Conservation (phyloP, 2,113 vertebrate genomes). For the Centrocercus urophasianus region DNA sequence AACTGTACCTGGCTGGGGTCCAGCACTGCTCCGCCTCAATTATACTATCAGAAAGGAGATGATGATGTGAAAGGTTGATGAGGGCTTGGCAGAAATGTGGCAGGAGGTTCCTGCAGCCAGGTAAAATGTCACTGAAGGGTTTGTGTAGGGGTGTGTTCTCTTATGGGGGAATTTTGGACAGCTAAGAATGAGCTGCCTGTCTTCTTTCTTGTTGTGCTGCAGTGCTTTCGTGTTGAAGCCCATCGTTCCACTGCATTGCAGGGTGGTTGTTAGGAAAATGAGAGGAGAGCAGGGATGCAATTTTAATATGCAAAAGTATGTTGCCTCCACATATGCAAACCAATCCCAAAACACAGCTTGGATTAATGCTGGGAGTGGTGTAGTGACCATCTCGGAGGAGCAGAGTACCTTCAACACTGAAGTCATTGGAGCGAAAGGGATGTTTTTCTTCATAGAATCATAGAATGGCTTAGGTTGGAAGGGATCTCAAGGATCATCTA, state of each 20-base stretch:
- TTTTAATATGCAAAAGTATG: neutral
- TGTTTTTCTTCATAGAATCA: neutral
- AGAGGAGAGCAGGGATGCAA: neutral
- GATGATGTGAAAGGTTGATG: slow-evolving; percentile 18
- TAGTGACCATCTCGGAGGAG: neutral
- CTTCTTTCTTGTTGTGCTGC: neutral
- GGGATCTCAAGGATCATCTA: too few species aligned
- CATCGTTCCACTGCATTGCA: neutral
- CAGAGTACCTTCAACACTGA: neutral
- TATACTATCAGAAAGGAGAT: slow-evolving; percentile 7
- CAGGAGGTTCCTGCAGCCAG: slow-evolving; percentile 19
- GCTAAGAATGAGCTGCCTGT: neutral
- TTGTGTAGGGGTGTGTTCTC: neutral
- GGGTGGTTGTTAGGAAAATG: slow-evolving; percentile 12
- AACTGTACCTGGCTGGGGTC: slow-evolving; percentile 52
- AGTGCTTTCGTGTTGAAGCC: neutral
- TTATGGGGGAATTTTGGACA: neutral
- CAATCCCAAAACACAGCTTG: neutral
- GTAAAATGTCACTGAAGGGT: slow-evolving; percentile 27
- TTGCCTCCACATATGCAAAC: neutral
- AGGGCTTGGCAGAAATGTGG: slow-evolving; percentile 26
- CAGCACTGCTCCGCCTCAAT: slow-evolving; percentile 41
- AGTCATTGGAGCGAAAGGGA: neutral
- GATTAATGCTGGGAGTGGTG: neutral
- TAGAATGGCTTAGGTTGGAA: too few species aligned